Evolutionary conservation across 2,888 invertebrate species (phyloP).

Genomic region (Choreutis nemorana): DNA sequence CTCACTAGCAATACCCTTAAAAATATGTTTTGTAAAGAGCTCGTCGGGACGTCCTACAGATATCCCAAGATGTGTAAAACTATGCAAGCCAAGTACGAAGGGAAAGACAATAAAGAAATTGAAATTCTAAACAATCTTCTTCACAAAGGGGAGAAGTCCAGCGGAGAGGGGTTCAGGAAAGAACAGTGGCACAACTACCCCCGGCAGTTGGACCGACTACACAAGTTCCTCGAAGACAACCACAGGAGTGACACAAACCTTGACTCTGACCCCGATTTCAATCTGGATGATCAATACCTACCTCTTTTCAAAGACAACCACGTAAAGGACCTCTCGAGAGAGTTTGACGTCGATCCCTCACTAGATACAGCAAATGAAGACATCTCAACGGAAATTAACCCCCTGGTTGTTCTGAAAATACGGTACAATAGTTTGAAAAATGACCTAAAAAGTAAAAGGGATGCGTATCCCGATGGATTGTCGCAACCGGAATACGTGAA

Average conservation of each 20-base stretch:
- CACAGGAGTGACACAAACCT: conserved; percentile 20
- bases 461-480: too few relatives aligned
- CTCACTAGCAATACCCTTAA: conserved; percentile 27
- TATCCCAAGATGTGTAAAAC: conserved; percentile 14
- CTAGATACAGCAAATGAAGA: too few relatives aligned
- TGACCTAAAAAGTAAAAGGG: too few relatives aligned
- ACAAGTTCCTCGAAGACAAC: conserved; percentile 23
- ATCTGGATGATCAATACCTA: too few relatives aligned
- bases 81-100: conserved; percentile 16
- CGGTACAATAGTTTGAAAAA: too few relatives aligned
- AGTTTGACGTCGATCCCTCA: neutral
- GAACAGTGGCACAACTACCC: conserved; percentile 56
- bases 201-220: conserved; percentile 44
- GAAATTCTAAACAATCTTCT: conserved; percentile 20
- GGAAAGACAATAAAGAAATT: conserved; percentile 21
- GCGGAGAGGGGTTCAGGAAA: conserved; percentile 40
- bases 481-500: too few relatives aligned
- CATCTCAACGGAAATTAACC: too few relatives aligned
- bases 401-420: too few relatives aligned
- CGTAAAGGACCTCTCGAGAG: too few relatives aligned
- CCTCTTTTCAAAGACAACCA: too few relatives aligned
- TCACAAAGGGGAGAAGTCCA: conserved; percentile 26
- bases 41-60: conserved; percentile 14
- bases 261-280: conserved; percentile 25
- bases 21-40: conserved; percentile 31